Base-by-base conservation (phyloP, 2,888 invertebrate species). In the Altica lythri region DNA sequence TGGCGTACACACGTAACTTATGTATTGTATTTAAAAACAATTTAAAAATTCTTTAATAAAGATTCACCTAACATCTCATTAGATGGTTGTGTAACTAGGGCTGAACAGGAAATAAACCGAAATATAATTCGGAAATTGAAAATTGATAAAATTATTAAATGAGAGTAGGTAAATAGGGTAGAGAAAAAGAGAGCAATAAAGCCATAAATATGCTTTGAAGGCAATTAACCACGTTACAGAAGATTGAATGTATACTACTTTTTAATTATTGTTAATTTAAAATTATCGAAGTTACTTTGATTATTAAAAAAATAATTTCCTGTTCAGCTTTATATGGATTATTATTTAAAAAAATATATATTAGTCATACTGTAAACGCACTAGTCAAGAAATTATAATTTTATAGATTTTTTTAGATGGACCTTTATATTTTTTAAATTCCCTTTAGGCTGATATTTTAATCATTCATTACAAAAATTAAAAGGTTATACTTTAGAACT, bases 391-490 rank as follows among this genome's bases (percentile, higher is more conserved):
- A 55, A 19, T 59, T 49, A 55, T 59, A 47, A 18, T 48, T 55
- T 58, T 58, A 46, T 55, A 50, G 52, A 53, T 34, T 49, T 55
- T 53, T 59, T 53, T 59, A 53, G 34, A 55, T 22, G 40, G 48
- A 48, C 32, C 25, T 44, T 42, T 40, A 56, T 55, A 56, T 59
- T 59, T 59, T 55, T 42, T 51, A 47, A 55, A 48, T 29, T 55
- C 42, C 27, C 14, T 51, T 56, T 51, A 51, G 46, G 51, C 49
- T 37, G 54, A 49, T 54, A 59, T 59, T 53, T 54, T 45, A 12
- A 49, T 22, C 1, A n/a, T n/a, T n/a, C n/a, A 40, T 30, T 35
- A 14, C n/a, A 16, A 38, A 42, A 47, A 6, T 42, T 16, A 14
- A 10, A 17, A 2, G 44, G 54, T 52, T 48, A 37, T 48, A 52